These are phyloP conservation scores for Malacosoma neustria DNA, from an alignment of 2,888 invertebrate genomes.

Conservation along the genomic window DNA sequence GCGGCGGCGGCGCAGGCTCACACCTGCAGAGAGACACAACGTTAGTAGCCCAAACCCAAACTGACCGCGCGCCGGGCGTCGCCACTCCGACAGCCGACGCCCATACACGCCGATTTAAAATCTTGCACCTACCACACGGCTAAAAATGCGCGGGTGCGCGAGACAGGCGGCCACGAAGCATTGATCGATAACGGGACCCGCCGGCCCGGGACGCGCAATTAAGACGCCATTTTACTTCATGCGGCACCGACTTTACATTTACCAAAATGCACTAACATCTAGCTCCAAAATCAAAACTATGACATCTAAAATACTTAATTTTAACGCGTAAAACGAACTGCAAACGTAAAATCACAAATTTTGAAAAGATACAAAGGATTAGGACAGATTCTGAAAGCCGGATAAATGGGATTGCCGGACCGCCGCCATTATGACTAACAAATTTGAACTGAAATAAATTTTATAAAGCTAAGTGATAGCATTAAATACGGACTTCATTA, in stretches of 20 bases:
- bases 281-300: conserved; percentile 63
- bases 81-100: conserved; percentile 28
- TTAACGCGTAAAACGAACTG: conserved; percentile 49
- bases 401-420: conserved; percentile 51
- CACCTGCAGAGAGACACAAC: conserved; percentile 75
- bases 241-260: conserved; percentile 54
- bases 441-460: conserved; percentile 37
- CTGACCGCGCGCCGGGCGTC: conserved; percentile 45
- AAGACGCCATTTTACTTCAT: conserved; percentile 72
- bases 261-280: conserved; percentile 40
- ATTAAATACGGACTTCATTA: conserved; percentile 7
- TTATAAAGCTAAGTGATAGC: conserved; percentile 22
- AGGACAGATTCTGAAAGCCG: conserved; percentile 51
- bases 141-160: conserved; percentile 10
- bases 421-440: conserved; percentile 63
- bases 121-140: conserved; percentile 53
- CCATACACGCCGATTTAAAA: conserved; percentile 60
- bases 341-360: conserved; percentile 53
- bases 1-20: conserved; percentile 73
- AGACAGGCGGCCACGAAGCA: conserved; percentile 17
- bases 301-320: conserved; percentile 39
- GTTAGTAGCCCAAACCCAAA: conserved; percentile 65
- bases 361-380: conserved; percentile 60
- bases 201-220: conserved; percentile 47
- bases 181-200: conserved; percentile 36